These are phyloP conservation scores for Crioceris asparagi DNA, from an alignment of 2,888 invertebrate species.

Conservation along the genomic window DNA sequence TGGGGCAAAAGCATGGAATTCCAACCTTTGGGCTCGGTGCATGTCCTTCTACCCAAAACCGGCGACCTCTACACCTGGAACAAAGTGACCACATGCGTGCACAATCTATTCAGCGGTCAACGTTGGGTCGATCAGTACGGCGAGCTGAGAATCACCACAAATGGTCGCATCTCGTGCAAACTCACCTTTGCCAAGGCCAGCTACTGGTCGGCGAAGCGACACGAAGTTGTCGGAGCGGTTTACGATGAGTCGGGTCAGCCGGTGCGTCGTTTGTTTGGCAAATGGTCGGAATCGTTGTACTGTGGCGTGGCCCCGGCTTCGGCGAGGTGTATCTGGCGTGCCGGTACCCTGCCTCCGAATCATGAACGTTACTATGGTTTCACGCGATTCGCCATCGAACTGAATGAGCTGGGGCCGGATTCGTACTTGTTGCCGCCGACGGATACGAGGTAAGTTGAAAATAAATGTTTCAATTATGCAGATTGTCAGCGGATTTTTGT, in stretches of 20 bases:
- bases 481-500: too few relatives aligned
- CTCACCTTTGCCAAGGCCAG: conserved; percentile 70
- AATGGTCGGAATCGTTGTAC: conserved; percentile 74
- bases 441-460: conserved; percentile 64
- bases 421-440: conserved; percentile 56
- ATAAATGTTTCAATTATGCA: too few relatives aligned
- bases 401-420: conserved; percentile 65
- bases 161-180: conserved; percentile 58
- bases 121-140: conserved; percentile 83
- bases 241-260: conserved; percentile 46
- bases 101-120: conserved; percentile 73
- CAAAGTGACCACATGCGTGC: conserved; percentile 72
- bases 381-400: conserved; percentile 73
- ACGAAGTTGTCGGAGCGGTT: conserved; percentile 58
- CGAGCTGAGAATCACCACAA: conserved; percentile 57
- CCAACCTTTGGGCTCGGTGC: conserved; percentile 63
- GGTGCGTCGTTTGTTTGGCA: conserved; percentile 56
- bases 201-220: conserved; percentile 67
- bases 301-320: conserved; percentile 57
- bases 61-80: conserved; percentile 68
- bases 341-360: conserved; percentile 71
- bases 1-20: conserved; percentile 89
- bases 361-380: conserved; percentile 75
- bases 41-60: conserved; percentile 49
- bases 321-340: conserved; percentile 67